These are phyloP conservation scores for Centrocercus urophasianus DNA, from an alignment of 2,113 vertebrate genomes.

Conservation along the genomic window DNA sequence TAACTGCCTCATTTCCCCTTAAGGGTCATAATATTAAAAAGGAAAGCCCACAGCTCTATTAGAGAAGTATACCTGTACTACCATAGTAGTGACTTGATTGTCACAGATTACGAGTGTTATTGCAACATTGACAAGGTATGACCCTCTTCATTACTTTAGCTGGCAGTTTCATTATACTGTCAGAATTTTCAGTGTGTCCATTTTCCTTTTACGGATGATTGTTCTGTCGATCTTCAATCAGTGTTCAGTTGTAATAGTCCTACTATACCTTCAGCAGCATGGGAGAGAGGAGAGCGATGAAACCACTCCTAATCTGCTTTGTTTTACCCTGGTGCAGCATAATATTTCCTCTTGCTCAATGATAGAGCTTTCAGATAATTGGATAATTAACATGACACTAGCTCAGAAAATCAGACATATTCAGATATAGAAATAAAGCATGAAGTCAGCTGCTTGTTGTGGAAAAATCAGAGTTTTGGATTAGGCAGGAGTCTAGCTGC, in stretches of 20 bases:
- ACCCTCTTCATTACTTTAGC: not conserved
- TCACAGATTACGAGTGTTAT: not conserved
- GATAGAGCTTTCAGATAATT: not conserved
- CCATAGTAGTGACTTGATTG: not conserved
- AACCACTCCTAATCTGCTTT: not conserved
- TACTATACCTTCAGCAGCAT: not conserved
- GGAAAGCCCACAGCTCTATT: not conserved
- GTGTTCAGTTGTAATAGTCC: not conserved
- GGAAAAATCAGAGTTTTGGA: not conserved
- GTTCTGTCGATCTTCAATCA: not conserved
- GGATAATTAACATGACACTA: not conserved
- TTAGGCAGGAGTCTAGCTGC: not conserved
- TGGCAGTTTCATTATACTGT: not conserved
- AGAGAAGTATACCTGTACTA: not conserved
- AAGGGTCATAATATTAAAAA: not conserved
- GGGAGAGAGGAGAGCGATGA: not conserved
- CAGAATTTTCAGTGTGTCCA: slow-evolving; percentile 8
- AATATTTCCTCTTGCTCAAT: not conserved
- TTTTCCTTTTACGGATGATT: not conserved
- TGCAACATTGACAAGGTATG: not conserved
- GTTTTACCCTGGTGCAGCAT: not conserved
- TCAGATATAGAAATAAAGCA: not conserved
- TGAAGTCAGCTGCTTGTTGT: not conserved
- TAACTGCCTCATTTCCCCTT: not conserved
- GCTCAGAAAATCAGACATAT: not conserved